A percentile compares a stretch with the other conserved stretches of the same genome.
Evolutionary conservation across 2,113 vertebrate genomes (phyloP).

Genomic region (Amia ocellicauda): DNA sequence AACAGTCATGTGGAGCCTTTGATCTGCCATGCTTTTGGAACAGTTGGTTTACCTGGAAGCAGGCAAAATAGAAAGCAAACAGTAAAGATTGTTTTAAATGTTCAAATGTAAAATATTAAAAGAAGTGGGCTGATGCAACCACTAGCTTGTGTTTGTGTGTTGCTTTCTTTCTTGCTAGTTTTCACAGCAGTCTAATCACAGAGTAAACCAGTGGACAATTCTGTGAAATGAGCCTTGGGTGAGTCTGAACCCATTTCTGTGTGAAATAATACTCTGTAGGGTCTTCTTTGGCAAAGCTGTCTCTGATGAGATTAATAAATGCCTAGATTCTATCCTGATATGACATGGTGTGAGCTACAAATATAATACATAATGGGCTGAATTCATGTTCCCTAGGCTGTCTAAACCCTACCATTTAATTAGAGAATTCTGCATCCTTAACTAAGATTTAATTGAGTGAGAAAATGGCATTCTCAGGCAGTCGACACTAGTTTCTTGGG

Average conservation of each 20-base stretch:
- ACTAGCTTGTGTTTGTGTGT: not conserved
- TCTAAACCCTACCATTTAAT: constrained; percentile 24
- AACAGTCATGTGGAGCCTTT: no score
- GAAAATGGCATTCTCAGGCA: constrained; percentile 54
- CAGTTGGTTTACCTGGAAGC: no score
- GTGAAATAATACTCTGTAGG: not conserved
- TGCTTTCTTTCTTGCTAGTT: no score
- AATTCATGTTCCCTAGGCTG: constrained; percentile 25
- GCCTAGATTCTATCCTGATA: constrained; percentile 9
- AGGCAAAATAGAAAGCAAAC: no score
- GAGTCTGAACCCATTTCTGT: not conserved
- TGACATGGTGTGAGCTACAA: constrained; percentile 12
- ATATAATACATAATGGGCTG: constrained; percentile 18
- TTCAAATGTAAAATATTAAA: no score
- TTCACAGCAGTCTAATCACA: not conserved
- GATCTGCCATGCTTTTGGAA: no score
- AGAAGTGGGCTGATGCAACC: no score
- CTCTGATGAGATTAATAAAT: constrained; percentile 23
- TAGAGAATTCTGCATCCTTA: constrained; percentile 30
- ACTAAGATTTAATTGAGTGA: constrained; percentile 44
- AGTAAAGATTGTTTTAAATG: no score
- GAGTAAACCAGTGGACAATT: not conserved
- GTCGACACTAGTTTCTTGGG: constrained; percentile 58
- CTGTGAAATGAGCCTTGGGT: not conserved
- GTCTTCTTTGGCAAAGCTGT: constrained; percentile 15